Evolutionary conservation across 2,113 vertebrate species (phyloP).

Genomic region (Mustelus asterias): DNA sequence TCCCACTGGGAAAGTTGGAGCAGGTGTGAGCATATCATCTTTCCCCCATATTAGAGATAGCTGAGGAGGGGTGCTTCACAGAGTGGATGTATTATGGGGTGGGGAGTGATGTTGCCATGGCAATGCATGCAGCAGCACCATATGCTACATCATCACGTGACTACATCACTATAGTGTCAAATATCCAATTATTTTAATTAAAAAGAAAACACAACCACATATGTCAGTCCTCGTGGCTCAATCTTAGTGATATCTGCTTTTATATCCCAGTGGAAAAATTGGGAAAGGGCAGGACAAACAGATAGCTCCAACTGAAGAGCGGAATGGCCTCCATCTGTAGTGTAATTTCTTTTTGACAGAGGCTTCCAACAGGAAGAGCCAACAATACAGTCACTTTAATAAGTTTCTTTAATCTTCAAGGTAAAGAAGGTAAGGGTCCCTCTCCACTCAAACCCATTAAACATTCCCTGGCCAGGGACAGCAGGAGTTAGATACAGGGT

Average conservation of each 20-base stretch:
- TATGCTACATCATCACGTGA: not conserved
- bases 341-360: not conserved
- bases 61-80: not conserved
- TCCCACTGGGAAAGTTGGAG: not conserved
- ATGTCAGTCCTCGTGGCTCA: not conserved
- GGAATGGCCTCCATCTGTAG: not conserved
- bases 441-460: not conserved
- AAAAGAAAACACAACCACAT: not conserved
- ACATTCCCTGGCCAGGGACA: not conserved
- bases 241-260: not conserved
- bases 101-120: not conserved
- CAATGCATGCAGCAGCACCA: not conserved
- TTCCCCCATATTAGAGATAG: not conserved
- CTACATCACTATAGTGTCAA: not conserved
- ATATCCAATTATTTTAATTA: not conserved
- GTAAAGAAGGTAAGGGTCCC: not conserved
- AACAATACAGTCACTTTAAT: not conserved
- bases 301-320: not conserved
- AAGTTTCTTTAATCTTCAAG: not conserved
- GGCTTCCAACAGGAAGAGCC: not conserved
- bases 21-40: not conserved
- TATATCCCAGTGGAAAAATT: not conserved
- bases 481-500: not conserved
- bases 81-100: not conserved
- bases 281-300: not conserved